Base-by-base conservation (phyloP, 2,797 vertebrate species). In the Scleropages formosus region DNA sequence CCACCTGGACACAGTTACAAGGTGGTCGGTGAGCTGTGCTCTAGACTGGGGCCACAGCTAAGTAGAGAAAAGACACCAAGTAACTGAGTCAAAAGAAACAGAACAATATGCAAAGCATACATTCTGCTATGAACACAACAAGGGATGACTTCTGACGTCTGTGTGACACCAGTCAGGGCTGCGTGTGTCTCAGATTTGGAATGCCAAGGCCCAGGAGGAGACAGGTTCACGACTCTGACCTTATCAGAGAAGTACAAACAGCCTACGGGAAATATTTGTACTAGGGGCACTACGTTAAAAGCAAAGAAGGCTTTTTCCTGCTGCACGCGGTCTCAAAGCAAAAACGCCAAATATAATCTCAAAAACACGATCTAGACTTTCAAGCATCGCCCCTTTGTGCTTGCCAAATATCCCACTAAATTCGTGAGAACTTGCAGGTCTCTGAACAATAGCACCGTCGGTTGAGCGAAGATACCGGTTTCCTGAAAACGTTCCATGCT, bases 51-150 rank as follows among this genome's bases (percentile, higher is more conserved):
- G 59, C 31, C 4, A 20, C 46, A 13, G 44, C 44, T 31, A 58
- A 58, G 39, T 51, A 39, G 58, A 16, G 65, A 53, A 68, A 47
- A 15, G 10, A 26, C 65, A 27, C 66, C 24, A 6, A 26, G 44
- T 53, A 15, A 31, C 65, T 59, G 31, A 24, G 22, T 60, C 65
- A 62, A 46, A 71, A 46, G 70, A 61, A 31, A 61, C 16, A 63
- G 24, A 69, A 67, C 65, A 67, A 67, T 12, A 67, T 1, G 18
- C 16, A 71, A 26, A 51, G 3, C 20, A 27, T 18, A 72, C 18
- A 51, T 39, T 47, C 18, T 68, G 39, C 24, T 31, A 39, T 31
- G 70, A 26, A 51, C 67, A 53, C 22, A 22, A 12, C 22, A 31
- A 70, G 22, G 22, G 2, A 26, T 26, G 22, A 39, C n/a, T 22